A percentile compares a stretch with the other conserved stretches of the same genome.
These are phyloP conservation scores for Acanthosepion lycidas DNA, from an alignment of 2,888 invertebrate genomes.

Conservation along the genomic window DNA sequence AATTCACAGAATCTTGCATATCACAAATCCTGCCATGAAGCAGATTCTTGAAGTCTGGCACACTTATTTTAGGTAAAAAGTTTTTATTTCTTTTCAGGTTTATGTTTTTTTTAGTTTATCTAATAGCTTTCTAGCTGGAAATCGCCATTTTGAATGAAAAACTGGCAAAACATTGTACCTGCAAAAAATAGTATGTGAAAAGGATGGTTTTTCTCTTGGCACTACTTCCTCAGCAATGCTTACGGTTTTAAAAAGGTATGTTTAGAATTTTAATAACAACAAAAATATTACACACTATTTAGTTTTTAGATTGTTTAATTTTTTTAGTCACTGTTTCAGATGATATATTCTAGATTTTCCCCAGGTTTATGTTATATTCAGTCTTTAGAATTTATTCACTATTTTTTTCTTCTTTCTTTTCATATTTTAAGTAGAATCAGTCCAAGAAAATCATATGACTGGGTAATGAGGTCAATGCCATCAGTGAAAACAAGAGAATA, in stretches of 20 bases:
- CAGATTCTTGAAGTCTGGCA: constrained; percentile 87
- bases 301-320: too few species aligned
- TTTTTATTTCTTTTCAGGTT: too few species aligned
- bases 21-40: constrained; percentile 87
- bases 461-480: not conserved
- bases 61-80: constrained; percentile 81
- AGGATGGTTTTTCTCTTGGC: too few species aligned
- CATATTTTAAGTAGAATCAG: not conserved
- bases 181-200: too few species aligned
- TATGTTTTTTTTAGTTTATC: not conserved
- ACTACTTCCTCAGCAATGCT: too few species aligned
- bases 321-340: too few species aligned
- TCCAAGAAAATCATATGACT: not conserved
- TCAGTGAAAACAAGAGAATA: not conserved
- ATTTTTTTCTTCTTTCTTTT: not conserved
- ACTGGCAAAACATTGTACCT: not conserved
- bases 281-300: too few species aligned
- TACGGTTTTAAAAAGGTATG: too few species aligned
- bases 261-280: too few species aligned
- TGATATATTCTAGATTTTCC: too few species aligned
- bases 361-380: too few species aligned
- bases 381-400: not conserved
- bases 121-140: not conserved
- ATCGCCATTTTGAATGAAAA: not conserved
- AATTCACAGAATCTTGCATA: constrained; percentile 81